Conservation (phyloP, 2,113 vertebrate species). For the Monopterus albus region DNA sequence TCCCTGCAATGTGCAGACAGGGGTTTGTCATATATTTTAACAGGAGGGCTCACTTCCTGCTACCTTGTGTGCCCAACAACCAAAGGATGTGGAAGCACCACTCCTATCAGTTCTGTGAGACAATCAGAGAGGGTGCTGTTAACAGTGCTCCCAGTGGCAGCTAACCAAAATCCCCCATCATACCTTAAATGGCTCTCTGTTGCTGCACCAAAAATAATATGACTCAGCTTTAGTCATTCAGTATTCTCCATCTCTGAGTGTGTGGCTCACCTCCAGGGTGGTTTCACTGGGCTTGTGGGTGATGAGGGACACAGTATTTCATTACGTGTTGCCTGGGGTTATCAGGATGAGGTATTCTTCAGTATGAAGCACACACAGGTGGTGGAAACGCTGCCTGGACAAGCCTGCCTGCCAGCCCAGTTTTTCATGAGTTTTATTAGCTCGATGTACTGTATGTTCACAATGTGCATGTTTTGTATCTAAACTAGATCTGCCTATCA, state of each 20-base stretch:
- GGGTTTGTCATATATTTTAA: constrained; percentile 34
- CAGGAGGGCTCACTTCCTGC: constrained; percentile 35
- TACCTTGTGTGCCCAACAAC: constrained; percentile 14
- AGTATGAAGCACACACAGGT: constrained; percentile 57
- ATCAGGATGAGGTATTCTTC: constrained; percentile 53
- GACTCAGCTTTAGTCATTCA: constrained; percentile 30
- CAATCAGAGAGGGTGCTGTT: constrained; percentile 14
- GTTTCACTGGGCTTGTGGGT: constrained; percentile 10
- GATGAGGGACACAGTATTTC: constrained; percentile 32
- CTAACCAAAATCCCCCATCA: constrained; percentile 17
- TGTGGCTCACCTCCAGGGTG: not conserved
- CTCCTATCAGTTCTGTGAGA: constrained; percentile 22
- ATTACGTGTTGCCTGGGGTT: constrained; percentile 33
- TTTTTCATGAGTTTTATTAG: no score
- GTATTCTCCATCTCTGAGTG: constrained; percentile 3
- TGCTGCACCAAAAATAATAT: constrained; percentile 40
- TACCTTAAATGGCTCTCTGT: constrained; percentile 41
- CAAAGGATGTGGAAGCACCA: constrained; percentile 10
- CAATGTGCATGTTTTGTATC: constrained; percentile 10
- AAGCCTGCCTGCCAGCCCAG: constrained; percentile 25
- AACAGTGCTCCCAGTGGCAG: constrained; percentile 17
- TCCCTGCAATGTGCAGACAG: constrained; percentile 1
- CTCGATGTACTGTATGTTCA: no score
- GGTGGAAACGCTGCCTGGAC: constrained; percentile 43
- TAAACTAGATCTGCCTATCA: constrained; percentile 30